These are phyloP conservation scores for Synergus umbraculus DNA, from an alignment of 2,888 invertebrate species.

Conservation along the genomic window DNA sequence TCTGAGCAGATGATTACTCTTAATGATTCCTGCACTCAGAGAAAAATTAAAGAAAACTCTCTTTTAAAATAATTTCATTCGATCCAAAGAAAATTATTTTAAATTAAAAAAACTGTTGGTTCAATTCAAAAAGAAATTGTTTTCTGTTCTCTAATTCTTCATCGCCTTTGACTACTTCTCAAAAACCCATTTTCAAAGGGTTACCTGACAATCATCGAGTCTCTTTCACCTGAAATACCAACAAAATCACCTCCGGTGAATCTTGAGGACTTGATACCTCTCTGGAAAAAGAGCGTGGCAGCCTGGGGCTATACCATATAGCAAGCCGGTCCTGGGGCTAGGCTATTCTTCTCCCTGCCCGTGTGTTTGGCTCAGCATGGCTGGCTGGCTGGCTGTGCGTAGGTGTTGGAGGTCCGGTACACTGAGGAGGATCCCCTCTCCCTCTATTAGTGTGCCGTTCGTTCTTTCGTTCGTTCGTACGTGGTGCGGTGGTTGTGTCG, in stretches of 20 bases:
- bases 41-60: too few species aligned
- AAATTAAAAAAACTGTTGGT: too few species aligned
- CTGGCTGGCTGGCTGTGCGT: slow-evolving; percentile 37
- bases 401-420: slow-evolving; percentile 39
- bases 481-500: slow-evolving; percentile 49
- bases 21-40: too few species aligned
- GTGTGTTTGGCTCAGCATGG: slow-evolving; percentile 38
- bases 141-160: too few species aligned
- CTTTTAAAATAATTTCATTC: too few species aligned
- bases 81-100: too few species aligned
- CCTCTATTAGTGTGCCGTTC: slow-evolving; percentile 41
- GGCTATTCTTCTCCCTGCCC: slow-evolving; percentile 35
- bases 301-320: slow-evolving; percentile 25
- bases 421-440: slow-evolving; percentile 10
- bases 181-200: background rate
- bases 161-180: background rate
- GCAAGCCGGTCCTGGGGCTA: slow-evolving; percentile 36
- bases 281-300: slow-evolving; percentile 18
- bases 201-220: background rate
- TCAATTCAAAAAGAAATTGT: too few species aligned
- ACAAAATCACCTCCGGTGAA: slow-evolving; percentile 2
- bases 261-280: background rate
- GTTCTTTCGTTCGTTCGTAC: slow-evolving; percentile 54
- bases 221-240: slow-evolving; percentile 19
- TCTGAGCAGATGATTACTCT: too few species aligned